phyloP scores from a whole-genome alignment of 2,113 vertebrate species.

The Salvelinus sp. region DNA sequence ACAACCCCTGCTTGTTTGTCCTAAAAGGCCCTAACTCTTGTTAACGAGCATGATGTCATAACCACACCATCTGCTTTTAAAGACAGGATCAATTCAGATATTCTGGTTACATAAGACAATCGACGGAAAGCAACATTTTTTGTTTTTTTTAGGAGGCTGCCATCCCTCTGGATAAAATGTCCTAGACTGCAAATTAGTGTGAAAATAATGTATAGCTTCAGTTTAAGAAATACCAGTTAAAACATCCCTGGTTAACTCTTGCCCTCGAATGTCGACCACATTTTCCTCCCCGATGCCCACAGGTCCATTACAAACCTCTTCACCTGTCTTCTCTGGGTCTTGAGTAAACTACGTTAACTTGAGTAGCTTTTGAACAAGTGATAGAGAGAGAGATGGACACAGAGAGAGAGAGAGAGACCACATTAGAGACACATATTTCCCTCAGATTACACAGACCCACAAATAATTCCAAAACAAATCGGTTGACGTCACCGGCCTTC shows the following conservation, averaged over 20 bases:
- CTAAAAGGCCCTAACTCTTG: constrained; percentile 35
- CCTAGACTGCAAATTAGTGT: neutral
- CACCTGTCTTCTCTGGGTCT: constrained; percentile 22
- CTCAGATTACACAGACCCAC: too few species aligned
- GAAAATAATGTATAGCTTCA: neutral
- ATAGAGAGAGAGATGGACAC: too few species aligned
- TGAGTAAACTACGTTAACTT: neutral
- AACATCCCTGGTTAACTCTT: neutral
- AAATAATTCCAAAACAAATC: too few species aligned
- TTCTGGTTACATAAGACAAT: constrained; percentile 51
- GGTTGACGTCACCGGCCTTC: too few species aligned
- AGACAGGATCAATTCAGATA: constrained; percentile 54
- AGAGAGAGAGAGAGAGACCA: too few species aligned
- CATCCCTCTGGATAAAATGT: constrained; percentile 1
- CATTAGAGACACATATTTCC: too few species aligned
- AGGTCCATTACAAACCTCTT: neutral
- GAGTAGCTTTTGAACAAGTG: neutral
- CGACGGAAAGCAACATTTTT: neutral
- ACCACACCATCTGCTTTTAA: constrained; percentile 60
- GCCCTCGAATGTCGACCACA: neutral
- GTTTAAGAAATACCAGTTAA: neutral
- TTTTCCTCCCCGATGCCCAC: neutral
- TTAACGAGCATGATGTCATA: constrained; percentile 59
- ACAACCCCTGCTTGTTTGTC: constrained; percentile 28
- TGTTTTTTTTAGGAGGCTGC: neutral